Evolutionary conservation across 2,888 invertebrate genomes (phyloP).

Genomic region (Tineola bisselliella): DNA sequence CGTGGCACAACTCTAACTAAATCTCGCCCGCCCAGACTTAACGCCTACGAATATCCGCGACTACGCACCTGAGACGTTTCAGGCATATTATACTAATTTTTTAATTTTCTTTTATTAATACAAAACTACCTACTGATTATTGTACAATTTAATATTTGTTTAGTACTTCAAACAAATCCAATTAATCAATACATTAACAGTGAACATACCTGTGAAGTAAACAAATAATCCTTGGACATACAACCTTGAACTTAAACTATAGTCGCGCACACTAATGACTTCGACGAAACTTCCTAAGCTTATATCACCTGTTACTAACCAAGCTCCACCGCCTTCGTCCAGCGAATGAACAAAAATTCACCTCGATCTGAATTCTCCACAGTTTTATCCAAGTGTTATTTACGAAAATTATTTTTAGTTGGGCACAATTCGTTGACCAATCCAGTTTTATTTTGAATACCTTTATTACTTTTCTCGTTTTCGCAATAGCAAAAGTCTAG

Average conservation of each 20-base stretch:
- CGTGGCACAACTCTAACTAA: slow-evolving; percentile 61
- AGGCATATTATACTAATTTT: slow-evolving; percentile 20
- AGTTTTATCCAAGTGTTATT: slow-evolving; percentile 10
- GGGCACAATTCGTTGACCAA: background rate
- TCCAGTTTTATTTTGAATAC: background rate
- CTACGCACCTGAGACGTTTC: slow-evolving; percentile 51
- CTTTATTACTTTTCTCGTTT: background rate
- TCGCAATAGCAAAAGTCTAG: background rate
- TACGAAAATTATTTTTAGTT: slow-evolving; percentile 9
- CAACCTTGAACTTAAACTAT: slow-evolving; percentile 51
- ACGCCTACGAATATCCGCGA: slow-evolving; percentile 40
- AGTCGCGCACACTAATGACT: slow-evolving; percentile 23
- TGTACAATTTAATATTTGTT: background rate
- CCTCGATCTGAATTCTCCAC: slow-evolving; percentile 8
- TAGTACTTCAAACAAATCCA: background rate
- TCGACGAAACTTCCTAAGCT: slow-evolving; percentile 16
- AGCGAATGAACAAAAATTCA: slow-evolving; percentile 9
- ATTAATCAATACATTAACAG: background rate
- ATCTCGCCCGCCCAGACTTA: slow-evolving; percentile 25
- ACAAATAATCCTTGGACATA: background rate
- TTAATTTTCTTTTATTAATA: background rate
- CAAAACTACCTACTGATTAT: background rate
- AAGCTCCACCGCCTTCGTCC: background rate
- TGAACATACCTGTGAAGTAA: background rate
- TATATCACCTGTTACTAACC: background rate